Percentiles rank a stretch among this genome's conserved stretches.
Evolutionary conservation across 1,140 invertebrate genomes (phyloP).

Genomic region (Eupeodes corollae): DNA sequence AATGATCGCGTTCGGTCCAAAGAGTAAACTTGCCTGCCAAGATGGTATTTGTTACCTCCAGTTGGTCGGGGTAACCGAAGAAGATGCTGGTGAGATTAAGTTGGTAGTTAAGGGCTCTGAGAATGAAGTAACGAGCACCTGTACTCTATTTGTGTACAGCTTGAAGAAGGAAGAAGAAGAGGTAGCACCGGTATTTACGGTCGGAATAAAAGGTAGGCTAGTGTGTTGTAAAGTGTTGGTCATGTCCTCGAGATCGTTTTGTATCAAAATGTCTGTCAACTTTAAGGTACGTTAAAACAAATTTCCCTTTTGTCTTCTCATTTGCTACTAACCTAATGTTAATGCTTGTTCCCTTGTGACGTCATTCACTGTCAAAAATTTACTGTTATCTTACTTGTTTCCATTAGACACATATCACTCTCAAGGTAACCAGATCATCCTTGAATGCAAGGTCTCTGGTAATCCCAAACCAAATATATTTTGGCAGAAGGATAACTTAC

Average conservation of each 20-base stretch:
- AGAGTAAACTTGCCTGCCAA: conserved; percentile 40
- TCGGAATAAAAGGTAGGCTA: conserved; percentile 33
- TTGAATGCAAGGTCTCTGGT: conserved; percentile 35
- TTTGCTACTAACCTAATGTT: too few relatives aligned
- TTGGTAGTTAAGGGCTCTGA: conserved; percentile 49
- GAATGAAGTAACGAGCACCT: conserved; percentile 32
- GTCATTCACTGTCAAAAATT: too few relatives aligned
- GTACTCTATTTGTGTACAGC: conserved; percentile 31
- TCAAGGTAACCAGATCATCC: conserved; percentile 21
- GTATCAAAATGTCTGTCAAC: too few relatives aligned
- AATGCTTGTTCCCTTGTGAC: too few relatives aligned
- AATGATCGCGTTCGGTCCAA: conserved; percentile 35
- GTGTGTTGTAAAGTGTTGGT: neutral
- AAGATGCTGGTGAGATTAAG: conserved; percentile 50
- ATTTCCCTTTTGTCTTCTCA: too few relatives aligned
- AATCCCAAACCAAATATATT: conserved; percentile 43
- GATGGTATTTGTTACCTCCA: conserved; percentile 55
- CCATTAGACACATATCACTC: conserved; percentile 31
- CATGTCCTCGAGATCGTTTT: too few relatives aligned
- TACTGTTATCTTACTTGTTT: too few relatives aligned
- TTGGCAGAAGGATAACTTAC: conserved; percentile 69
- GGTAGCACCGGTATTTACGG: conserved; percentile 28
- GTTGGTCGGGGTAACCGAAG: conserved; percentile 42
- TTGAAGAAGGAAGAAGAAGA: conserved; percentile 19
- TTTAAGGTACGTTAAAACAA: too few relatives aligned